These are phyloP conservation scores for Myripristis jacobus DNA, from an alignment of 2,797 vertebrate genomes.

Conservation along the genomic window DNA sequence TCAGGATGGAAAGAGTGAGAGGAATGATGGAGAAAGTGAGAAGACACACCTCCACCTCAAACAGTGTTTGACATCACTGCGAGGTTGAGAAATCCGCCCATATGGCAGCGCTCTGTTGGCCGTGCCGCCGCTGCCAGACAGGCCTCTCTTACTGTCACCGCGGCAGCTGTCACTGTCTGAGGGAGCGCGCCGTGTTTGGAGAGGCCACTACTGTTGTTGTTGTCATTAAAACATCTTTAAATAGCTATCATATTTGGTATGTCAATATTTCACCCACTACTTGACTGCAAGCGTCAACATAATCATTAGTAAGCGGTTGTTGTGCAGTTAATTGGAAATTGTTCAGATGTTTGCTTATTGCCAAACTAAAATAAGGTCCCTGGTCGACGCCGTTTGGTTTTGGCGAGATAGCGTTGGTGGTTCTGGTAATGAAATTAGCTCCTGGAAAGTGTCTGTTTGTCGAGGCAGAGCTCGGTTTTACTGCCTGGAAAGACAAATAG, in stretches of 20 bases:
- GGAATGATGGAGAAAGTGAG: neutral
- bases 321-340: constrained; percentile 28
- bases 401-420: constrained; percentile 3
- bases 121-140: constrained; percentile 8
- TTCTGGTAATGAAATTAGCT: constrained; percentile 58
- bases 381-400: constrained; percentile 44
- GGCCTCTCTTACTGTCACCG: constrained; percentile 16
- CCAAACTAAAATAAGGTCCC: constrained; percentile 20
- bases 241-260: constrained; percentile 19
- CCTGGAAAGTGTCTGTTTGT: constrained; percentile 51
- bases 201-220: neutral
- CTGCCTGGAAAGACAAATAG: constrained; percentile 69
- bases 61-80: constrained; percentile 34
- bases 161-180: constrained; percentile 49
- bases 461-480: constrained; percentile 37
- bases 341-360: neutral
- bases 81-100: constrained; percentile 30
- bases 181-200: constrained; percentile 8
- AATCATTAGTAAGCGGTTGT: neutral
- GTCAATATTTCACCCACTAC: constrained; percentile 31
- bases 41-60: constrained; percentile 36
- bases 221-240: constrained; percentile 35
- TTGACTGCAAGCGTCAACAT: constrained; percentile 26
- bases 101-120: constrained; percentile 32
- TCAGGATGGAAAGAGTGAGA: neutral